These are phyloP conservation scores for Apamea epomidion DNA, from an alignment of 2,888 invertebrate species.

Conservation along the genomic window DNA sequence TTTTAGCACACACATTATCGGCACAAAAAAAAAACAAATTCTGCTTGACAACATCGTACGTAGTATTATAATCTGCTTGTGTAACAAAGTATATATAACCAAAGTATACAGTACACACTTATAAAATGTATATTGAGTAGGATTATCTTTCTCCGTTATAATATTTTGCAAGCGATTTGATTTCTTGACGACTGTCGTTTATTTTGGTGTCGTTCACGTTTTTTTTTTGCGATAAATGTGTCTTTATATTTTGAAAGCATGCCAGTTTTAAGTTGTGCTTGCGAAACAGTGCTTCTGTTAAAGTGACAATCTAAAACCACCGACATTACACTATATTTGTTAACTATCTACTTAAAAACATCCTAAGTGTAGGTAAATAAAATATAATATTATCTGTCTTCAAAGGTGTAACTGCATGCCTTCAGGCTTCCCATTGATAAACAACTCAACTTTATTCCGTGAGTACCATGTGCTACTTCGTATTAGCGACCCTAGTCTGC, in stretches of 20 bases:
- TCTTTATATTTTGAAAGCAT: neutral
- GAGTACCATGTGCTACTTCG: neutral
- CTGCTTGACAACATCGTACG: constrained; percentile 3
- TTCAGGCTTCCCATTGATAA: neutral
- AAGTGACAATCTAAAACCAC: neutral
- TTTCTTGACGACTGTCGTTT: constrained; percentile 10
- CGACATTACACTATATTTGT: neutral
- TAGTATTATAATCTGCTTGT: constrained; percentile 39
- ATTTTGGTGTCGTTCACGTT: neutral
- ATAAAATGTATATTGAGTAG: constrained; percentile 4
- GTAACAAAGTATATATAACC: neutral
- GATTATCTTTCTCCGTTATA: constrained; percentile 40
- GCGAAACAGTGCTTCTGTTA: neutral
- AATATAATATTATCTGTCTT: neutral
- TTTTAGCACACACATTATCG: no score
- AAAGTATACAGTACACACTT: no score
- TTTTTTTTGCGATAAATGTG: neutral
- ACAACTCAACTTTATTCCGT: neutral
- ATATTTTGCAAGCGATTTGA: constrained; percentile 44
- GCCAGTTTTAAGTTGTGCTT: neutral
- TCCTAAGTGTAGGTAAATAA: neutral
- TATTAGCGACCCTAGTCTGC: neutral
- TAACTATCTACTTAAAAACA: neutral
- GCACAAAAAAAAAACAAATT: neutral
- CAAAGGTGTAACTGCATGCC: neutral